Evolutionary conservation across 2,113 vertebrate species (phyloP), one percentile per base, ranked within the genome.

Genomic region (Ceuthmochares aereus): DNA sequence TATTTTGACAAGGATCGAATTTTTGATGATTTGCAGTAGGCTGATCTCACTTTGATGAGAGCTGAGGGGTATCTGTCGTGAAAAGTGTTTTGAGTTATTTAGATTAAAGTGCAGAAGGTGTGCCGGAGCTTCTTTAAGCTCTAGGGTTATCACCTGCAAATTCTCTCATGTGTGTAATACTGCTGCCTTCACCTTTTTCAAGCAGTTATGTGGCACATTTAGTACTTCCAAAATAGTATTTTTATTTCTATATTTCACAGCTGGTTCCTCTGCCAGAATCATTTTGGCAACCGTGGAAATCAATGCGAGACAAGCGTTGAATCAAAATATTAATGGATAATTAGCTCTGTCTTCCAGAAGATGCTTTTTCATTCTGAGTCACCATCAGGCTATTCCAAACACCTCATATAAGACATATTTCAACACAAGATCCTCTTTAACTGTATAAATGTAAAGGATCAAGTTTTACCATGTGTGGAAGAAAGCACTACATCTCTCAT

Each of bases 281-380:
- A 54, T 95, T 95, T 91, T 97, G 96, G 92, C 94, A 96, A 91
- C 90, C 59, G 17, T 91, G 54, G 67, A 96, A 91, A 92, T 96
- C 88, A 94, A 69, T 73, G 68, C 0, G 1, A 91, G 84, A 91
- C 64, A 88, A 94, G 58, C 62, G 84, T 10, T 84, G 54, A 68
- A 88, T 97, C 86, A 89, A 96, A 95, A 84, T 82, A 45, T 81
- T 90, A 96, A 94, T 84, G 74, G 92, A 94, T 96, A 87, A 97
- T 97, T 95, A 97, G 74, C 42, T 89, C 87, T 85, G 80, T 83
- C 72, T 96, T 95, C 90, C 92, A 95, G 79, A 92, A 87, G 58
- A 49, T 9, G 26, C 43, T 83, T 87, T 95, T 32, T 12, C 62
- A 80, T 75, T 90, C 84, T 82, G 64, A 93, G 49, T 95, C 87